Evolutionary conservation across 2,797 vertebrate genomes (phyloP), one percentile per base, ranked within the genome.

Genomic region (Tadarida brasiliensis): DNA sequence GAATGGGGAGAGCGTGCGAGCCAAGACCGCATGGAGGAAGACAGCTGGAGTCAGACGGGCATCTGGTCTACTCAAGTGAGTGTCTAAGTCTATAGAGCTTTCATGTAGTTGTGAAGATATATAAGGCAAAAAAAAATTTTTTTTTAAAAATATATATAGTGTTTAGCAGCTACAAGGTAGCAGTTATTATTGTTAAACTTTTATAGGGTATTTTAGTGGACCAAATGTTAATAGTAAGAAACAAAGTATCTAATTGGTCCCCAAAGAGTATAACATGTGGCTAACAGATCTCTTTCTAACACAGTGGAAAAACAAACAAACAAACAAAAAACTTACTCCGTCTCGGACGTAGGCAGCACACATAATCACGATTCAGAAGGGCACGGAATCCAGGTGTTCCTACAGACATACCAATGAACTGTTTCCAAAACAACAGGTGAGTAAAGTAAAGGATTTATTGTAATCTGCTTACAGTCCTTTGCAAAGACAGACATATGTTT

Each of bases 401-500:
- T 67, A 3, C 0, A 28, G 67, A 95, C 39, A 7, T 85, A 61
- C 44, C 63, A 98, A 98, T 98, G 97, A 98, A 98, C 97, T 96
- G 94, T 97, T 98, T 98, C 97, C 98, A 97, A 97, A 98, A 98
- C 98, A 98, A 97, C 97, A 98, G 97, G 97, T 98, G 98, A 98
- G 99, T 99, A 99, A 99, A 98, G 98, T 99, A 99, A 99, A 98
- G 98, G 98, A 99, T 99, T 99, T 99, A 99, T 99, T 99, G 98
- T 99, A 99, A 99, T 99, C 98, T 99, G 99, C 99, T 99, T 99
- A 99, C 99, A 99, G 98, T 99, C 98, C 98, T 99, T 99, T 99
- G 99, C 99, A 99, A 99, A 99, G 99, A 99, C 99, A 99, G 99
- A 98, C 99, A 99, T 99, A 99, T 98, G 99, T 99, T 99, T 99